Conservation (phyloP, 2,888 invertebrate species). For the Pherbina coryleti region DNA sequence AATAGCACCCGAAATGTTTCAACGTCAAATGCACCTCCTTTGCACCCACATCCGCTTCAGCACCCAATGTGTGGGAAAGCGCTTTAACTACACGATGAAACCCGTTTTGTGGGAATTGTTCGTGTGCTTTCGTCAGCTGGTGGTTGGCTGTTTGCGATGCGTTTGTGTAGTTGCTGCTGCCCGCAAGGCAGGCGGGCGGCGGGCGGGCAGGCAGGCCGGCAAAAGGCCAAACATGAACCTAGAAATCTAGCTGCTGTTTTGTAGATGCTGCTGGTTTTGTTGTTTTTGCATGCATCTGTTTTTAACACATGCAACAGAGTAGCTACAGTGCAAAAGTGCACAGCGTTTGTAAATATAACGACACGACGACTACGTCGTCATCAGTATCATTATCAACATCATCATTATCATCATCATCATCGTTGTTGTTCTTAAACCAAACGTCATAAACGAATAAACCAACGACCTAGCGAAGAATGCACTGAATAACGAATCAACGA, state of each 20-base stretch:
- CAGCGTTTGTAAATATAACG: neutral
- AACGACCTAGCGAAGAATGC: neutral
- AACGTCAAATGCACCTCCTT: neutral
- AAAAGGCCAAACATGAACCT: neutral
- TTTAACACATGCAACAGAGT: neutral
- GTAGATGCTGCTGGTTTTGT: neutral
- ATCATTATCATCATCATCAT: neutral
- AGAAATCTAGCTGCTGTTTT: neutral
- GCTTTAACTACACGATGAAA: neutral
- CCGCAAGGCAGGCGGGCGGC: no score
- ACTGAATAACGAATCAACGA: neutral
- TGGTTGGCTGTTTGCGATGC: neutral
- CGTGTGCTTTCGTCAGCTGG: neutral
- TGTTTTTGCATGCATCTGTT: neutral
- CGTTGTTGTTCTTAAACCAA: neutral
- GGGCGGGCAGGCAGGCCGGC: neutral
- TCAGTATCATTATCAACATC: neutral
- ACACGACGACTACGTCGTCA: neutral
- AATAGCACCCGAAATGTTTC: neutral
- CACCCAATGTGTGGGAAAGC: neutral
- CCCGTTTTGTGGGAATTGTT: neutral
- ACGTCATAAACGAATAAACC: neutral
- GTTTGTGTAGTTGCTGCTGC: neutral
- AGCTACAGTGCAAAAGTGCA: neutral
- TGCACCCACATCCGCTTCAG: neutral